phyloP scores from a whole-genome alignment of 1,140 invertebrate species.

The Caenorhabditis elegans region DNA sequence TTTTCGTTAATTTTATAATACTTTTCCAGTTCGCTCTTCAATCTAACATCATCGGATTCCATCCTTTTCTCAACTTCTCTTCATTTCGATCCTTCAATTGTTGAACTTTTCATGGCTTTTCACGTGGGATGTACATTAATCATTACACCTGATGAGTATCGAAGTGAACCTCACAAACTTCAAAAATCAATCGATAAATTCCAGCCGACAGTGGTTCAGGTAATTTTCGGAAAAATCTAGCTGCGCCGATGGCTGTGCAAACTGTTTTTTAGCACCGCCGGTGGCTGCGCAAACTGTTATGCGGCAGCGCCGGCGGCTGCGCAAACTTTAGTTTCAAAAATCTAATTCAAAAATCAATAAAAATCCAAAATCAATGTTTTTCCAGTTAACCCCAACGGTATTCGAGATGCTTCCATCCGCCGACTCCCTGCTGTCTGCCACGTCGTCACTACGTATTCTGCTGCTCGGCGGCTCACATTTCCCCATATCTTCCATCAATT shows the following conservation, averaged over 20 bases:
- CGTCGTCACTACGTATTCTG: background rate
- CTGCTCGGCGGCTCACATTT: slow-evolving; percentile 27
- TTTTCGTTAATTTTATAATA: background rate
- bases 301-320: too few relatives aligned
- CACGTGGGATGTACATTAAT: slow-evolving; percentile 9
- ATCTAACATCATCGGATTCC: background rate
- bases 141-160: background rate
- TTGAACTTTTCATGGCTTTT: slow-evolving; percentile 35
- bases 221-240: background rate
- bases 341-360: background rate
- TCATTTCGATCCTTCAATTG: slow-evolving; percentile 36
- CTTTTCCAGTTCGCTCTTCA: background rate
- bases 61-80: slow-evolving; percentile 39
- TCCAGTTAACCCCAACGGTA: slow-evolving; percentile 25
- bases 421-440: background rate
- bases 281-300: too few relatives aligned
- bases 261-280: too few relatives aligned
- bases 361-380: background rate
- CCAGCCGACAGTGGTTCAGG: slow-evolving; percentile 22
- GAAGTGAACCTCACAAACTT: slow-evolving; percentile 20
- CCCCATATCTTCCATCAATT: background rate
- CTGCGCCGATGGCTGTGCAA: too few relatives aligned
- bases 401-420: slow-evolving; percentile 18
- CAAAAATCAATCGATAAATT: background rate
- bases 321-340: background rate